Evolutionary conservation across 2,888 invertebrate genomes (phyloP), one percentile per base, ranked within the genome.

Genomic region (Myopa testacea): DNA sequence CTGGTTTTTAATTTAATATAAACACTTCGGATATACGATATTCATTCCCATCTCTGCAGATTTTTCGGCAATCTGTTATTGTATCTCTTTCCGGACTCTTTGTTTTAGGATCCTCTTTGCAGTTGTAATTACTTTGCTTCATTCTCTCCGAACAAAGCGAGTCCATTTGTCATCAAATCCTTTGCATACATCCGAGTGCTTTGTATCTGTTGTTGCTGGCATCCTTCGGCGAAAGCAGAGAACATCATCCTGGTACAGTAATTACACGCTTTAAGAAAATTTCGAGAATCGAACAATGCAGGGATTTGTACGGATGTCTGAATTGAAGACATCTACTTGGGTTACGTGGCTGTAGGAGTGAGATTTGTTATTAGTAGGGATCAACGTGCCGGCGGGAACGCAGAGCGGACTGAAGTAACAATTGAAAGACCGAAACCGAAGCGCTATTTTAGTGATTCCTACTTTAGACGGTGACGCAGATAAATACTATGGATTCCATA

Each of bases 201-300:
- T 60, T 76, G 50, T 60, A 52, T 63, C 14, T 12, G 12, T 12
- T 62, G 76, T 52, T 40, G 77, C 45, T 19, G 12, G 8, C 34
- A 50, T 62, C 55, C 10, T 55, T 65, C 10, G 62, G 10, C 26
- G 34, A 37, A 37, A 65, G 10, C 8, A 14, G 14, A 55, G 70
- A 34, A 70, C 52, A 37, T 58, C 55, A 69, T 52, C 37, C 7
- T 58, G 70, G 52, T 45, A 6, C 45, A 45, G 45, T 70, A 70
- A 70, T 70, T 70, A 70, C n/a, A 55, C 16, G 70, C 55, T 70
- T 70, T 70, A 37, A 70, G 55, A 34, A 12, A 70, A 70, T 70
- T 70, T 70, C 37, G 4, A 58, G 72, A 62, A 72, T 40, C 50
- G 26, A 75, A 68, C 68, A 68, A 68, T 55, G 8, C 1, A 8